Evolutionary conservation across 2,113 vertebrate species (phyloP), one percentile per base, ranked within the genome.

Genomic region (Actenoides lindsayi): DNA sequence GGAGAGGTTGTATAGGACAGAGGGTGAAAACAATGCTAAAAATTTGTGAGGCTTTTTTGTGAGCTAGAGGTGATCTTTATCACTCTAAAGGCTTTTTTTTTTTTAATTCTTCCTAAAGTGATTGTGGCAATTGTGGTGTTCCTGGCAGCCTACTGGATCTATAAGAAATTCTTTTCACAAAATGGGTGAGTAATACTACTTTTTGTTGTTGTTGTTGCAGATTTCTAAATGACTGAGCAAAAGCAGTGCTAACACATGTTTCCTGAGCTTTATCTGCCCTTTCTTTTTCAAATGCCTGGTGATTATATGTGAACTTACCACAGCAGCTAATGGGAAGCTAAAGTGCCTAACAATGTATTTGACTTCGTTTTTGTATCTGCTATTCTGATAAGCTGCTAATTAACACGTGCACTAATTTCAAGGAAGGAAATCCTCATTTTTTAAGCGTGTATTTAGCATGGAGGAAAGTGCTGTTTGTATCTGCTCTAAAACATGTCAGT

Each of bases 121-220:
- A 7, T 76, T 44, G 77, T 85, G 81, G 37, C 33, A 25, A 0
- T 69, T 30, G 28, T 69, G 20, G 10, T 79, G 62, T 25, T 53
- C n/a, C 73, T 94, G 94, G 94, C 62, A 77, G 91, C 62, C 41
- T 79, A 79, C 84, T 96, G 87, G 74, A 1, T 44, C 62, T 96
- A 74, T 46, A 97, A 97, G 95, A 89, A 76, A 23, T 82, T 21
- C 65, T 39, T 64, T 42, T 87, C 96, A 39, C 94, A 89, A 16
- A 95, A 90, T 73, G 67, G 95, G 98, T 98, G 93, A 98, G 89
- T 97, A 85, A 94, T 2, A 31, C 17, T 35, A 14, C 24, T 24
- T 59, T 59, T 48, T 39, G 11, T 62, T n/a, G 6, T 9, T 23
- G 5, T 35, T 56, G 11, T 12, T 88, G 64, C 79, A 48, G 4